Evolutionary conservation across 2,888 invertebrate species (phyloP), one percentile per base, ranked within the genome.

Genomic region (Diadromus collaris): DNA sequence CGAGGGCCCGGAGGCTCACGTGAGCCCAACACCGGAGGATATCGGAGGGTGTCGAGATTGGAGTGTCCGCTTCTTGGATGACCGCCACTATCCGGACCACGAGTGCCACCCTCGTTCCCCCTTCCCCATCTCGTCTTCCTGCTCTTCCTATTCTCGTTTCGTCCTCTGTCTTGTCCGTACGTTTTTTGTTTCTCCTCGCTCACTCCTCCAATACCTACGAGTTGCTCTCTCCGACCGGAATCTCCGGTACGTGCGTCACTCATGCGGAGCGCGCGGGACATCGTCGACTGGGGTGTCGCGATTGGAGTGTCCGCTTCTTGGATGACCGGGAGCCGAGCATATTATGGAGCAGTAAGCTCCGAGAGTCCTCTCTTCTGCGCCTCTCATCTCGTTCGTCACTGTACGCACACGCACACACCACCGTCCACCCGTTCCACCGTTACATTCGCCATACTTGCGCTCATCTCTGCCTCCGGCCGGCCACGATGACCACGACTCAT

Each of bases 221-320:
- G 64, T 38, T 51, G 65, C 61, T 77, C 44, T 70, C 67, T 70
- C 61, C 44, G 61, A 54, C 10, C 70, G 56, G 73, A 54, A 79
- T 77, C 80, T 77, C 80, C 70, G 77, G 73, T 74, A 77, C 67
- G 74, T 80, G 77, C 80, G 80, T 80, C 80, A 80, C 74, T 80
- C 71, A 58, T 64, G 58, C 73, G 24, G 19, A 71, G 70, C 48
- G 70, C 48, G 44, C 56, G 51, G 78, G 72, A 78, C 70, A 73
- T 70, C 58, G 73, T 82, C 76, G 56, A 79, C 83, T 81, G 83
- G 87, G 88, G 86, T 85, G 86, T 86, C 83, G 86, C 86, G 88
- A 90, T 90, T 89, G 89, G 86, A 88, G 89, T 89, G 90, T 90
- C 90, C 90, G 90, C 87, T 89, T 84, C 90, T 90, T 90, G 89